These are phyloP conservation scores for Polietes domitor DNA, from an alignment of 2,888 invertebrate genomes.

Conservation along the genomic window DNA sequence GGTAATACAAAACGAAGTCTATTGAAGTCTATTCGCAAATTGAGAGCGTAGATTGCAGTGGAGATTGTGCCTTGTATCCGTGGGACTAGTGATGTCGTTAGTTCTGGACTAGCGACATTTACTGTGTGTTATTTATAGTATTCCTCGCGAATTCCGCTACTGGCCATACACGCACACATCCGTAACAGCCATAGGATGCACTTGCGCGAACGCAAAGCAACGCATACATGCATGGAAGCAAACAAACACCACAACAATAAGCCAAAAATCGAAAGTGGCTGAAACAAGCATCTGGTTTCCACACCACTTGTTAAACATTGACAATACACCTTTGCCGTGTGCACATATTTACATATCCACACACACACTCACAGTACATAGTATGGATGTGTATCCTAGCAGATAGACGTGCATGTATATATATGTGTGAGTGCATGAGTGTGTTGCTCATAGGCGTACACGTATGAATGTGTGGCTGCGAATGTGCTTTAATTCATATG, in stretches of 20 bases:
- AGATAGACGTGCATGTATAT: neutral
- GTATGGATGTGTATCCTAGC: neutral
- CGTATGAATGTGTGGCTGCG: neutral
- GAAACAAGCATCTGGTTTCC: slow-evolving; percentile 38
- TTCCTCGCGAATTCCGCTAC: no score
- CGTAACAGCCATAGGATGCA: no score
- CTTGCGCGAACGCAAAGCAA: neutral
- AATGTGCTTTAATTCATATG: neutral
- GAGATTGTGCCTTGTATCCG: no score
- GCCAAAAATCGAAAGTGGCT: slow-evolving; percentile 32
- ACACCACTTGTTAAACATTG: slow-evolving; percentile 40
- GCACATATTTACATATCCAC: neutral
- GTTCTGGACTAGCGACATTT: no score
- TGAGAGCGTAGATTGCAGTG: no score
- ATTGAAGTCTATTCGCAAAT: no score
- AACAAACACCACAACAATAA: slow-evolving; percentile 22
- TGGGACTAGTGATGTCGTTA: no score
- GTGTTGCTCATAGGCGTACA: neutral
- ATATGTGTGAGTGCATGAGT: neutral
- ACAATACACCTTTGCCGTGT: neutral
- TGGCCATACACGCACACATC: no score
- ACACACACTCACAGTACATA: neutral
- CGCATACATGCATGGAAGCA: slow-evolving; percentile 5
- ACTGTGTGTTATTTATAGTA: no score
- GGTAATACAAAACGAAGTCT: no score